Percentiles rank a stretch among this genome's conserved stretches.
phyloP scores from a whole-genome alignment of 2,797 vertebrate genomes.

The Megaceryle alcyon region DNA sequence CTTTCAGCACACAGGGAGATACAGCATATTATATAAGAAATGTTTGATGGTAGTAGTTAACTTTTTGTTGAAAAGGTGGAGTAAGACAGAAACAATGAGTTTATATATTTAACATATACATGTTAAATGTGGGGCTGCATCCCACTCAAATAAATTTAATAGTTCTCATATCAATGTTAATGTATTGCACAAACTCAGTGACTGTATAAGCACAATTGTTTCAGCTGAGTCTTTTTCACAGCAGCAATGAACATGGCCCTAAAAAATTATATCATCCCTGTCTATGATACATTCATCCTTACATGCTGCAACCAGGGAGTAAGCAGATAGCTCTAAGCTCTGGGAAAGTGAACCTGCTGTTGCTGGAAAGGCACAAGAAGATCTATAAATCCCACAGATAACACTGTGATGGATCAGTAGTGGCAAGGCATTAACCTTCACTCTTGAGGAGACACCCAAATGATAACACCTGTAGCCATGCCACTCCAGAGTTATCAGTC shows the following conservation, averaged over 20 bases:
- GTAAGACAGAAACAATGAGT: background rate
- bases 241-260: background rate
- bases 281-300: background rate
- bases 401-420: slow-evolving; percentile 49
- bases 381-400: slow-evolving; percentile 56
- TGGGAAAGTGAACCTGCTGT: background rate
- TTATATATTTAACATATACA: background rate
- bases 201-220: background rate
- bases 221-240: background rate
- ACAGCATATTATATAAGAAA: background rate
- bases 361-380: background rate
- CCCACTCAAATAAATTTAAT: background rate
- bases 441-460: slow-evolving; percentile 65
- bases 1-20: background rate
- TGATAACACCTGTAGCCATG: slow-evolving; percentile 64
- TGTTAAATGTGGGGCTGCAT: background rate
- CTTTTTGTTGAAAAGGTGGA: background rate
- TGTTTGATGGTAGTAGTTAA: background rate
- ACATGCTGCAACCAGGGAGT: slow-evolving; percentile 56
- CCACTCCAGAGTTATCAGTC: slow-evolving; percentile 47
- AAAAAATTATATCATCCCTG: background rate
- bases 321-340: background rate
- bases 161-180: background rate
- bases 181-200: background rate
- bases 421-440: slow-evolving; percentile 69